Evolutionary conservation across 2,797 vertebrate genomes (phyloP), one percentile per base, ranked within the genome.

Genomic region (Molossus molossus): DNA sequence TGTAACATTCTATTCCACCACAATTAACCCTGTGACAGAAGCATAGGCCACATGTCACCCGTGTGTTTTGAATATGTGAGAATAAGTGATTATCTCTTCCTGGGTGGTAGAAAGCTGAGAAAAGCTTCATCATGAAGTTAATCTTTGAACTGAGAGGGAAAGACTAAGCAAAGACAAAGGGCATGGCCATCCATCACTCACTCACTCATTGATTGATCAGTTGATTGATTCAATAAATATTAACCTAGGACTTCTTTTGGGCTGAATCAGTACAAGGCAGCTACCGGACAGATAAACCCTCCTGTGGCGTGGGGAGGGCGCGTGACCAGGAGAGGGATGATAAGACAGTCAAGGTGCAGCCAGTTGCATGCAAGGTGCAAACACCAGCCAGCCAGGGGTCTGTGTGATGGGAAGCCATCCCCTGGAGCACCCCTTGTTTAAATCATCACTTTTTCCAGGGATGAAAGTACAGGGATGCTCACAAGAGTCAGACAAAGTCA

Each of bases 311-410:
- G 13, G 25, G 3, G 29, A 77, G 25, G 25, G 21, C 23, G 5
- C 11, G 5, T 1, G 1, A n/a, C 45, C 4, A 9, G 15, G 29
- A 40, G 25, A 3, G 5, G 9, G 50, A 17, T 17, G 2, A 7
- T 14, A 5, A 58, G 79, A 23, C 37, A 25, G 15, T 25, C 27
- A 57, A 53, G 20, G 17, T 29, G 8, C 7, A n/a, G 27, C 2
- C 15, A 50, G 17, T 9, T 37, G 12, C 2, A 0, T 4, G 18
- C 4, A 53, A 17, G 45, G 65, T 0, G 10, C 2, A 53, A 58
- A 17, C 2, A 13, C 9, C 33, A 11, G 9, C 21, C 9, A 3
- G 27, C 6, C 6, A 1, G 15, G 33, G 13, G 17, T 53, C 29
- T 50, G 6, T 13, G 6, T 6, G 29, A 33, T 15, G 27, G 12